Evolutionary conservation across 2,888 invertebrate species (phyloP), one percentile per base, ranked within the genome.

Genomic region (Pyrochroa serraticornis): DNA sequence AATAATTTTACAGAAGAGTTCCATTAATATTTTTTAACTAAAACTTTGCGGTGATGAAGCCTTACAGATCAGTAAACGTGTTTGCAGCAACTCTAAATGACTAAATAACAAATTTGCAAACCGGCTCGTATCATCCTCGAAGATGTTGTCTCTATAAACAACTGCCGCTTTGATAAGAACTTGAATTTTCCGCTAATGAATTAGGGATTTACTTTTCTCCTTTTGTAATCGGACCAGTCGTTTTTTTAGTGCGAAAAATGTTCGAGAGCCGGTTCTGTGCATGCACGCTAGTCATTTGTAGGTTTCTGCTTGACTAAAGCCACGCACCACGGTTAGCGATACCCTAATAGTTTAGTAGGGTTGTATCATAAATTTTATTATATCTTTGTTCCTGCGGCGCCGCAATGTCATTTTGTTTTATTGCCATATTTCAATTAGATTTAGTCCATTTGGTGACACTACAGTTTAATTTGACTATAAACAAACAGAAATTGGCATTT

Each of bases 321-420:
- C 48, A 55, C 48, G 55, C 55, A 55, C 55, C 30, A 7, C 50
- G 41, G 32, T 56, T 56, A 35, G 41, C 58, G 58, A 58, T 58
- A 58, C 52, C 58, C 58, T 41, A 58, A 58, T 58, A 48, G 44
- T 48, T 53, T 34, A 38, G 13, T 53, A 48, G 58, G 52, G 38
- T 34, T 49, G 53, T 48, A 53, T 58, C 44, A 50, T 56, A 55
- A 48, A 52, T 52, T 45, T 45, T 33, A 22, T 37, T 43, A 38
- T 44, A 45, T 31, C 13, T 36, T 14, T 12, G 32, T 14, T 32
- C 10, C n/a, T 36, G 22, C 31, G 32, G 14, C 32, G 30, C n/a
- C 32, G 32, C 38, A 32, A 9, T 30, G 30, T 14, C 22, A 51
- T 51, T 31, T 14, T 31, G 35, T 50, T 42, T 43, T 39, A 38